These are phyloP conservation scores for Diglossa brunneiventris DNA, from an alignment of 2,113 vertebrate species.

Conservation along the genomic window DNA sequence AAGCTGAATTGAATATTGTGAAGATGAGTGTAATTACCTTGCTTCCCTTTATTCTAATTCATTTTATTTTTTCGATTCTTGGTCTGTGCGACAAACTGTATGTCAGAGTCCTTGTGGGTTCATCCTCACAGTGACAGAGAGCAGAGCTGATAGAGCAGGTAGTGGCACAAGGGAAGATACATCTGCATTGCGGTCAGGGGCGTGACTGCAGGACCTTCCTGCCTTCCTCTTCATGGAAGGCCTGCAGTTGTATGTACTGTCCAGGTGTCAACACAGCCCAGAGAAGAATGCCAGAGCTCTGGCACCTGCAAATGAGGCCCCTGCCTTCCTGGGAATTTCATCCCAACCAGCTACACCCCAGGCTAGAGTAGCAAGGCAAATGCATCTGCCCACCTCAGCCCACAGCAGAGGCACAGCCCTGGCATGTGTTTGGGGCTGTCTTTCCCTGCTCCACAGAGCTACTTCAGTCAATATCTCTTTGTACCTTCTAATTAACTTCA, in stretches of 20 bases:
- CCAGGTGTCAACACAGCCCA: neutral
- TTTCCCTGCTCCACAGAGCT: neutral
- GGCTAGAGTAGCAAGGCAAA: neutral
- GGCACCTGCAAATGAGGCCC: neutral
- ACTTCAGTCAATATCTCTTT: neutral
- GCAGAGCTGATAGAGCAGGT: neutral
- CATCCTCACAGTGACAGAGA: neutral
- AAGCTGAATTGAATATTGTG: constrained; percentile 41
- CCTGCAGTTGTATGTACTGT: neutral
- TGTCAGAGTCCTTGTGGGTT: constrained; percentile 1
- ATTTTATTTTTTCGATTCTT: constrained; percentile 36
- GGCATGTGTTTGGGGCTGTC: neutral
- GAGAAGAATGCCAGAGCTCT: neutral
- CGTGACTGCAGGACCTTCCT: neutral
- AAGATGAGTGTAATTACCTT: constrained; percentile 51
- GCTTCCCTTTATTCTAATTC: constrained; percentile 34
- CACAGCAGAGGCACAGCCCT: neutral
- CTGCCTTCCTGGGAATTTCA: neutral
- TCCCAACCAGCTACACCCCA: neutral
- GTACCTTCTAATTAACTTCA: neutral
- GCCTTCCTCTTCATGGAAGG: neutral
- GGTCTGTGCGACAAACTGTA: constrained; percentile 11
- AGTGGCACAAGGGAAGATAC: neutral
- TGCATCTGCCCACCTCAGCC: neutral
- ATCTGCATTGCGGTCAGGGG: neutral